These are phyloP conservation scores for Oreochromis mossambicus DNA, from an alignment of 2,797 vertebrate species.

Conservation along the genomic window DNA sequence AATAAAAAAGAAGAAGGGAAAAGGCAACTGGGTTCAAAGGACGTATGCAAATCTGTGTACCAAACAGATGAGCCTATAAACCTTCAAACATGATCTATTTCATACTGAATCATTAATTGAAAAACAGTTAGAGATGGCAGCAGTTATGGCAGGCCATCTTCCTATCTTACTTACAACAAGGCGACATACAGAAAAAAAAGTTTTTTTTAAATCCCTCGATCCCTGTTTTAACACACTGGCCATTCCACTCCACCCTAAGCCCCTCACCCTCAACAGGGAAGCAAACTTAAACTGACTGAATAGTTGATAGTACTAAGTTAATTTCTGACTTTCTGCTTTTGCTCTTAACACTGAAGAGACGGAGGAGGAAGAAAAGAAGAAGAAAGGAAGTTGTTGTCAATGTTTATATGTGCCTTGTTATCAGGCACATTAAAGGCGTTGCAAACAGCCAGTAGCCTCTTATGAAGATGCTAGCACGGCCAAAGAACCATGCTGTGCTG, in stretches of 20 bases:
- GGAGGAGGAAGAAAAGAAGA: not conserved
- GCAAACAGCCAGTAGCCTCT: constrained; percentile 50
- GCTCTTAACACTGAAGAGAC: constrained; percentile 12
- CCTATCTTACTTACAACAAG: constrained; percentile 21
- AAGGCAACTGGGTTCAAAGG: constrained; percentile 16
- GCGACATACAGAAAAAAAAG: constrained; percentile 27
- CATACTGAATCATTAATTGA: not conserved
- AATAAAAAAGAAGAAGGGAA: not conserved
- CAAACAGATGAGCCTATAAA: constrained; percentile 9
- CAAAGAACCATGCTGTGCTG: constrained; percentile 34
- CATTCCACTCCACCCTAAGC: not conserved
- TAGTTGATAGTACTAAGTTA: constrained; percentile 13
- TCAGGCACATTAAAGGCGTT: constrained; percentile 40
- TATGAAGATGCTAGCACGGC: constrained; percentile 26
- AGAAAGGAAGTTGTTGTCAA: constrained; percentile 13
- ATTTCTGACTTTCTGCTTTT: constrained; percentile 16
- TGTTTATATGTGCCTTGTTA: constrained; percentile 29
- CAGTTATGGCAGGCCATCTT: not conserved
- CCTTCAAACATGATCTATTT: not conserved
- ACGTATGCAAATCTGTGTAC: constrained; percentile 48
- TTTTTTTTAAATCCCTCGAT: not conserved
- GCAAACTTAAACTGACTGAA: constrained; percentile 6
- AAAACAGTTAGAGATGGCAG: not conserved
- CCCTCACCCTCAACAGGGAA: not conserved
- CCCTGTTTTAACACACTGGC: constrained; percentile 37